Percentiles rank a stretch among this genome's conserved stretches.
phyloP scores from a whole-genome alignment of 2,113 vertebrate species.

The Tragelaphus strepsiceros region DNA sequence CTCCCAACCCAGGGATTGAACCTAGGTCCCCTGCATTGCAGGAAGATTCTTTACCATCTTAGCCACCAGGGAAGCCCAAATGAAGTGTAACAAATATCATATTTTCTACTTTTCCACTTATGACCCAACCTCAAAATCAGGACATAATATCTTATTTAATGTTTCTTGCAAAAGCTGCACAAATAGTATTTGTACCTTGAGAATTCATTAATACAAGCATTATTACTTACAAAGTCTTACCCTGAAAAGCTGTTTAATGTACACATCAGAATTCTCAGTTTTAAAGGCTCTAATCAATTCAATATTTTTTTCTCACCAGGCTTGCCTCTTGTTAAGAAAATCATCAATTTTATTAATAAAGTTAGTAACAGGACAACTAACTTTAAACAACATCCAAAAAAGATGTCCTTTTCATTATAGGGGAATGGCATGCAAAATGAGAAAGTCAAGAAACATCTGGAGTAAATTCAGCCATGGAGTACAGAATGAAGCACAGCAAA shows the following conservation, averaged over 20 bases:
- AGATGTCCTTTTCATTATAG: neutral
- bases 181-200: neutral
- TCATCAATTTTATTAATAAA: neutral
- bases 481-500: neutral
- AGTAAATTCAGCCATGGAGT: neutral
- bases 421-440: neutral
- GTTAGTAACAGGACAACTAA: neutral
- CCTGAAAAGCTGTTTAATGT: neutral
- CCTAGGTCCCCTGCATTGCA: neutral
- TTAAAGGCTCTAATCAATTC: neutral
- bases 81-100: neutral
- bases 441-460: neutral
- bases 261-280: neutral
- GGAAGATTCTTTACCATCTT: neutral
- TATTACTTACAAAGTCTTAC: neutral
- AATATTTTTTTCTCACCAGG: neutral
- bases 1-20: neutral
- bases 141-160: neutral
- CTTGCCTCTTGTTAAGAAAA: neutral
- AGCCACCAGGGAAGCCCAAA: neutral
- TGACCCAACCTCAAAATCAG: neutral
- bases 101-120: neutral
- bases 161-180: neutral
- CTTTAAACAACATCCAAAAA: neutral
- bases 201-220: neutral